Conservation (phyloP, 1,140 invertebrate species). For the Lucilia cuprina region DNA sequence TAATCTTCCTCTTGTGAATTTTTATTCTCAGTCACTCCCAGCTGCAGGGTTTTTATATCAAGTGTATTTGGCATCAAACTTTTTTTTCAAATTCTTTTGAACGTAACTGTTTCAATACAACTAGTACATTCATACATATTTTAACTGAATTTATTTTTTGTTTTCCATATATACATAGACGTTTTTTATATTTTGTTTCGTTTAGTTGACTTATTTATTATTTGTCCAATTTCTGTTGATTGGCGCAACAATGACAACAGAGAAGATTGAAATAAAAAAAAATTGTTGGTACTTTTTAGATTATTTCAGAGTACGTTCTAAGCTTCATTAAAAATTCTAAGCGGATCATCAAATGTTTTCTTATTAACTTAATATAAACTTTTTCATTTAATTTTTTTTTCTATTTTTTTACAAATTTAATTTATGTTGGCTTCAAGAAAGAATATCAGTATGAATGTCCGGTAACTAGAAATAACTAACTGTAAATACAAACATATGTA, state of each 20-base stretch:
- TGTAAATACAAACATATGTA: background rate
- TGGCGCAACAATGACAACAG: constrained; percentile 12
- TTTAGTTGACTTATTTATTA: constrained; percentile 18
- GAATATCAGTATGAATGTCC: background rate
- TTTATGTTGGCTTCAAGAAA: background rate
- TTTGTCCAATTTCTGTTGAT: background rate
- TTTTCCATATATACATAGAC: background rate
- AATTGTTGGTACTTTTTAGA: background rate
- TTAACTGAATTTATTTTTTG: constrained; percentile 1
- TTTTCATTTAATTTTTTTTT: background rate
- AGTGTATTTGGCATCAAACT: background rate
- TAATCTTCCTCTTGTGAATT: too few relatives aligned
- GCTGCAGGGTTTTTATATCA: background rate
- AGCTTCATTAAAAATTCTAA: constrained; percentile 37
- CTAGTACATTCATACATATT: background rate
- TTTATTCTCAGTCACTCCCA: too few relatives aligned
- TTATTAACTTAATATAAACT: constrained; percentile 12
- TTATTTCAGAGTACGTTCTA: background rate
- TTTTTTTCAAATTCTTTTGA: constrained; percentile 1
- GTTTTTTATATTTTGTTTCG: background rate
- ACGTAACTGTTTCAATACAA: background rate
- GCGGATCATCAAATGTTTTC: constrained; percentile 32
- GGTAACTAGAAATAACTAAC: constrained; percentile 11
- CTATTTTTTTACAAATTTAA: background rate
- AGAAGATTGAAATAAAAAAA: background rate